A percentile compares a stretch with the other conserved stretches of the same genome.
phyloP scores from a whole-genome alignment of 2,888 invertebrate species.

The Drosophila pseudotakahashii region DNA sequence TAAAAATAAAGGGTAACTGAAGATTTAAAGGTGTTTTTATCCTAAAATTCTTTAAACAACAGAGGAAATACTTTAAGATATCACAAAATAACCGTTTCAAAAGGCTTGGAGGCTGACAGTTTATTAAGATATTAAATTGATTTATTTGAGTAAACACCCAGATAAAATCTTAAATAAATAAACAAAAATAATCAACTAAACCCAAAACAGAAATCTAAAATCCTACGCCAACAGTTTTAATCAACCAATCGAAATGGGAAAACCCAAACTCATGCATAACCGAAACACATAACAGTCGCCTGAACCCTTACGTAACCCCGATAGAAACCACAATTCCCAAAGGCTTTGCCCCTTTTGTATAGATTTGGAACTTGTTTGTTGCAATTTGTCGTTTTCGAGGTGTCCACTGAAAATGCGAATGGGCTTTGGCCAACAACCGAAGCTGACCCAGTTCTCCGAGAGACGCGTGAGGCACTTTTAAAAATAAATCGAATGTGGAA shows the following conservation, averaged over 20 bases:
- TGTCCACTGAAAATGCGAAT: slow-evolving; percentile 14
- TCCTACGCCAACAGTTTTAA: not conserved
- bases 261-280: not conserved
- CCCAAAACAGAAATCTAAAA: not conserved
- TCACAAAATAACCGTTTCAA: too few relatives aligned
- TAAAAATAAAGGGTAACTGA: too few relatives aligned
- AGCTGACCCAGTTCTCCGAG: slow-evolving; percentile 64
- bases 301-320: slow-evolving; percentile 11
- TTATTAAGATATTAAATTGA: not conserved
- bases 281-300: slow-evolving; percentile 3
- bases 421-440: slow-evolving; percentile 4
- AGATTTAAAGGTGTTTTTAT: too few relatives aligned
- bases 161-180: not conserved
- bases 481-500: slow-evolving; percentile 54
- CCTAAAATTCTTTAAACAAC: too few relatives aligned
- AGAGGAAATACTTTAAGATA: too few relatives aligned
- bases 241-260: not conserved
- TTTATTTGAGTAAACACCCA: not conserved
- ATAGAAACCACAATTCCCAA: slow-evolving; percentile 25
- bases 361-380: slow-evolving; percentile 40
- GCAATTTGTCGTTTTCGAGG: slow-evolving; percentile 34
- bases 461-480: slow-evolving; percentile 59
- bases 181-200: not conserved
- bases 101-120: not conserved
- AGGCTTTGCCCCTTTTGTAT: slow-evolving; percentile 4